These are phyloP conservation scores for Lasiurus cinereus DNA, from an alignment of 2,113 vertebrate species.

Conservation along the genomic window DNA sequence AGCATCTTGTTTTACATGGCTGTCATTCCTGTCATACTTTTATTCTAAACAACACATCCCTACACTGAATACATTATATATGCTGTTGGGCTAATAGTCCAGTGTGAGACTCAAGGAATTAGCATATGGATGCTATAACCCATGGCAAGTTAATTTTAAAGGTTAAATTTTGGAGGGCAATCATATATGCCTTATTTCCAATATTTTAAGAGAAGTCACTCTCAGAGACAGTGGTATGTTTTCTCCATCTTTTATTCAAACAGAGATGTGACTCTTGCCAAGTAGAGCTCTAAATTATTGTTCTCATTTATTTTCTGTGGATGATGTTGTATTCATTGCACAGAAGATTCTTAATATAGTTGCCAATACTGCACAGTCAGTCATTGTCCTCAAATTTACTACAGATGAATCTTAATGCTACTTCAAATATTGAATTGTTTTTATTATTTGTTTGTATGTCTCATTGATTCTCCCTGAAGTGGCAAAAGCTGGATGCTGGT, in stretches of 20 bases:
- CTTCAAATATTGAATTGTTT: slow-evolving; percentile 35
- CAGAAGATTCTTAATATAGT: slow-evolving; percentile 59
- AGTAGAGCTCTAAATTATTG: slow-evolving; percentile 32
- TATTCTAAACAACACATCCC: neutral
- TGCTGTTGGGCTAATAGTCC: neutral
- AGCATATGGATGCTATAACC: neutral
- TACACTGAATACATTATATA: neutral
- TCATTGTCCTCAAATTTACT: slow-evolving; percentile 64
- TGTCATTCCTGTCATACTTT: neutral
- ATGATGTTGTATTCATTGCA: slow-evolving; percentile 9
- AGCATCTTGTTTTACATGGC: neutral
- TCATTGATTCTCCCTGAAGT: slow-evolving; percentile 64
- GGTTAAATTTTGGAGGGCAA: neutral
- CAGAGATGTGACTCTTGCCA: neutral
- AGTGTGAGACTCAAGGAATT: neutral
- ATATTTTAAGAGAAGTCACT: slow-evolving; percentile 12
- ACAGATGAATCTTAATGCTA: slow-evolving; percentile 43
- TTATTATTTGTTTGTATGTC: slow-evolving; percentile 75
- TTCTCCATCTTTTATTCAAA: slow-evolving; percentile 49
- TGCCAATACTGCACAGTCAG: slow-evolving; percentile 34
- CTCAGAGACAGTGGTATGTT: neutral
- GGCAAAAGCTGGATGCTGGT: slow-evolving; percentile 57
- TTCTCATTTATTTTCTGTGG: slow-evolving; percentile 47
- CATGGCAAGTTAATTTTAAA: neutral
- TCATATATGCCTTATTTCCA: neutral